phyloP scores from a whole-genome alignment of 1,140 invertebrate species.

The Venturia canescens region DNA sequence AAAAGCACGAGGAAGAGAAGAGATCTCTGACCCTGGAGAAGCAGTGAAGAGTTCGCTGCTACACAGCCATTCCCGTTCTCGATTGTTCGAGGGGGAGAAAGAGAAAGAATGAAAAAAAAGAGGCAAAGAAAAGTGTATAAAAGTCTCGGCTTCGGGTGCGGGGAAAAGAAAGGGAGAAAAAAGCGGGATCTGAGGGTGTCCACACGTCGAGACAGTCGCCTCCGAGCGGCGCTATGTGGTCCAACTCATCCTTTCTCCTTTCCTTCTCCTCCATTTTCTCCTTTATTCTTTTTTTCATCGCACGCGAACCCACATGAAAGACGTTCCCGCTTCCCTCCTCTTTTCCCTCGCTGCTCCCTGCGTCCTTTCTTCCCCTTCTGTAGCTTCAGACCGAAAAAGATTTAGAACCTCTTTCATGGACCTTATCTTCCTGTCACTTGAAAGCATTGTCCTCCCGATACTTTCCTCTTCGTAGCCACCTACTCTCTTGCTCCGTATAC shows the following conservation, averaged over 20 bases:
- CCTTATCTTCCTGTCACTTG: constrained; percentile 49
- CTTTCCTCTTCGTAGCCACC: constrained; percentile 4
- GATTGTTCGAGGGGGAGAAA: constrained; percentile 40
- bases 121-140: constrained; percentile 15
- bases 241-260: not conserved
- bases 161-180: constrained; percentile 6
- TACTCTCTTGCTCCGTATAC: constrained; percentile 19
- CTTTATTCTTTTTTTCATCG: constrained; percentile 28
- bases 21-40: constrained; percentile 31
- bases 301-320: constrained; percentile 35
- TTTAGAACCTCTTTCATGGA: constrained; percentile 49
- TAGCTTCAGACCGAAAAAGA: constrained; percentile 40
- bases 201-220: constrained; percentile 33
- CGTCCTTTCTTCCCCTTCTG: not conserved
- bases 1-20: not conserved
- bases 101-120: constrained; percentile 17
- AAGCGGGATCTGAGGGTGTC: constrained; percentile 21
- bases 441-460: constrained; percentile 39
- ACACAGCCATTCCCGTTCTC: constrained; percentile 5
- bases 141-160: constrained; percentile 24
- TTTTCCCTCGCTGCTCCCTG: not conserved
- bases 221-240: not conserved
- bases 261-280: not conserved
- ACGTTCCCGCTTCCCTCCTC: not conserved
- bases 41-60: not conserved